A percentile compares a stretch with the other conserved stretches of the same genome.
phyloP scores from a whole-genome alignment of 2,797 vertebrate genomes.

The Pelobates cultripes region DNA sequence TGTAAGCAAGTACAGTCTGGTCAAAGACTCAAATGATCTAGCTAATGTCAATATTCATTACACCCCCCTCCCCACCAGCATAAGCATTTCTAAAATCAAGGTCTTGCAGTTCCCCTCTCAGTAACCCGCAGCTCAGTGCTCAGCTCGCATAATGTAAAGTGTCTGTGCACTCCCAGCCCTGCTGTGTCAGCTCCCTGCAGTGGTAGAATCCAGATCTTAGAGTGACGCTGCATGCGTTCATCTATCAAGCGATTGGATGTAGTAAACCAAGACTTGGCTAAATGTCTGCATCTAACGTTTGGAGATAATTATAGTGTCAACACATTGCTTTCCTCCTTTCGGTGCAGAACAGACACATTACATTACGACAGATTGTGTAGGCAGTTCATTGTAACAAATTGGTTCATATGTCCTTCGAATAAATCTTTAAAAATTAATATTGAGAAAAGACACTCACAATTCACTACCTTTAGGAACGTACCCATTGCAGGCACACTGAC shows the following conservation, averaged over 20 bases:
- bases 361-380: background rate
- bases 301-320: too few relatives aligned
- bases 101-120: background rate
- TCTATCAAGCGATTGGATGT: background rate
- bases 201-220: conserved; percentile 2
- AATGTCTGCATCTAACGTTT: background rate
- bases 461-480: too few relatives aligned
- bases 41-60: background rate
- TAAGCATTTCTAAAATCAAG: background rate
- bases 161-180: background rate
- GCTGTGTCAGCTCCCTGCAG: conserved; percentile 28
- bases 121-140: conserved; percentile 31
- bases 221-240: background rate
- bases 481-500: too few relatives aligned
- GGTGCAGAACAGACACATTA: too few relatives aligned
- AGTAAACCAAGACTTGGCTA: background rate
- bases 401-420: too few relatives aligned
- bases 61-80: background rate
- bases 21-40: background rate
- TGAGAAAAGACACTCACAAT: too few relatives aligned
- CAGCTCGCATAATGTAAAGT: conserved; percentile 10
- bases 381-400: too few relatives aligned
- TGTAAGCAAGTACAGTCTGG: background rate
- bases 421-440: too few relatives aligned
- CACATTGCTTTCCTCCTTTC: too few relatives aligned